Percentiles rank a stretch among this genome's conserved stretches.
phyloP scores from a whole-genome alignment of 2,797 vertebrate genomes.

The Paratrypauchen microcephalus region DNA sequence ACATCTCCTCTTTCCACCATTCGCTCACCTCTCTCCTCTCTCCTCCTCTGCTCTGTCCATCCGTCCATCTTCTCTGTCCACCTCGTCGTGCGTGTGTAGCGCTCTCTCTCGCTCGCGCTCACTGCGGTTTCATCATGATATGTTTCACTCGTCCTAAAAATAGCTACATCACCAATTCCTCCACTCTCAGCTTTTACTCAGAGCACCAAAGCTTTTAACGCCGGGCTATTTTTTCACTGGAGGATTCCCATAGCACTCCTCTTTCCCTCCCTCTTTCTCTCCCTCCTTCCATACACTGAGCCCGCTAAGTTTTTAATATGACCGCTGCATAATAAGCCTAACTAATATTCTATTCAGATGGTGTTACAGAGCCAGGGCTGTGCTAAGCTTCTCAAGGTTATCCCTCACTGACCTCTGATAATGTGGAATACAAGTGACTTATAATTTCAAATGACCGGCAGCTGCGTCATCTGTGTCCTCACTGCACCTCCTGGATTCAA shows the following conservation, averaged over 20 bases:
- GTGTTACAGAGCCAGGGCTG: slow-evolving; percentile 20
- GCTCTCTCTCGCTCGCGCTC: neutral
- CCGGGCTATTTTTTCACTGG: slow-evolving; percentile 26
- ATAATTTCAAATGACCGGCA: slow-evolving; percentile 30
- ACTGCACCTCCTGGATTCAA: neutral
- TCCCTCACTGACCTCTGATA: slow-evolving; percentile 46
- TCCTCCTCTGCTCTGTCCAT: too few species aligned
- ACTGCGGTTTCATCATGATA: slow-evolving; percentile 32
- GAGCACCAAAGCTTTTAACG: slow-evolving; percentile 44
- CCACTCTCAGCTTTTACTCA: slow-evolving; percentile 45
- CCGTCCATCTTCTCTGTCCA: neutral
- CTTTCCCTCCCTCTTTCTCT: neutral
- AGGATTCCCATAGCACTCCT: slow-evolving; percentile 29
- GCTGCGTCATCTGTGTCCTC: slow-evolving; percentile 22
- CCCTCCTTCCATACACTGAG: neutral
- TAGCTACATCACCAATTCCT: slow-evolving; percentile 55
- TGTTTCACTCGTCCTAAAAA: slow-evolving; percentile 56
- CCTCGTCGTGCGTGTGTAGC: neutral
- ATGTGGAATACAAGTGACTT: slow-evolving; percentile 26
- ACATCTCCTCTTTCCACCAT: too few species aligned
- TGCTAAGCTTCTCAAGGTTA: slow-evolving; percentile 35
- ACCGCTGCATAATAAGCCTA: slow-evolving; percentile 35
- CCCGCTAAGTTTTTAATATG: slow-evolving; percentile 18
- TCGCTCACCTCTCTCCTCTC: too few species aligned
- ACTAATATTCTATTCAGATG: slow-evolving; percentile 53